These are phyloP conservation scores for Florisuga fusca DNA, from an alignment of 2,797 vertebrate genomes.

Conservation along the genomic window DNA sequence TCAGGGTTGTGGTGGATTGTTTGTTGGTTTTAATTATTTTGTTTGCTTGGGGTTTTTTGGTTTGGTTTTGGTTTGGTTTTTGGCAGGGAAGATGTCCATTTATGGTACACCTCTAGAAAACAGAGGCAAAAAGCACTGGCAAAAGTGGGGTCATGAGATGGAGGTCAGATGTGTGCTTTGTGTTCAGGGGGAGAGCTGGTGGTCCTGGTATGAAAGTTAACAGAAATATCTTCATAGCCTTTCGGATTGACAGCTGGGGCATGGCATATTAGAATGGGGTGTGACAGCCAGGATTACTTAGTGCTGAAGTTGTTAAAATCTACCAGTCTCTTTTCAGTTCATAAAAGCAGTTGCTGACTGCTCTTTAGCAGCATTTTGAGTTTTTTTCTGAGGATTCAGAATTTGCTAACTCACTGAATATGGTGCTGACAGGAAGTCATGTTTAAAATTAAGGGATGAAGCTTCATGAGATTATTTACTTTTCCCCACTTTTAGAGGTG, in stretches of 20 bases:
- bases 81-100: not conserved
- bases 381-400: not conserved
- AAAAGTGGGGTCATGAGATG: not conserved
- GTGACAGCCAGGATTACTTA: slow-evolving; percentile 17
- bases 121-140: not conserved
- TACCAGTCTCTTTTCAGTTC: not conserved
- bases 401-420: not conserved
- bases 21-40: not conserved
- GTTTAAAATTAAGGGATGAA: not conserved
- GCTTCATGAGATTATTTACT: not conserved
- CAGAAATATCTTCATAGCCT: not conserved
- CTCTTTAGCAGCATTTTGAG: not conserved
- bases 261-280: not conserved
- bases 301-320: slow-evolving; percentile 1
- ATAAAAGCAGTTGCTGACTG: not conserved
- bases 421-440: not conserved
- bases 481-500: not conserved
- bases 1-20: not conserved
- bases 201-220: not conserved
- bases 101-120: not conserved
- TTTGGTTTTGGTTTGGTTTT: not conserved
- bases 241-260: not conserved
- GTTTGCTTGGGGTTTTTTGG: not conserved
- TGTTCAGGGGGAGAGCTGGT: not conserved
- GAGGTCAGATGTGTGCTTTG: not conserved